Evolutionary conservation across 2,113 vertebrate genomes (phyloP).

Genomic region (Chaenocephalus aceratus): DNA sequence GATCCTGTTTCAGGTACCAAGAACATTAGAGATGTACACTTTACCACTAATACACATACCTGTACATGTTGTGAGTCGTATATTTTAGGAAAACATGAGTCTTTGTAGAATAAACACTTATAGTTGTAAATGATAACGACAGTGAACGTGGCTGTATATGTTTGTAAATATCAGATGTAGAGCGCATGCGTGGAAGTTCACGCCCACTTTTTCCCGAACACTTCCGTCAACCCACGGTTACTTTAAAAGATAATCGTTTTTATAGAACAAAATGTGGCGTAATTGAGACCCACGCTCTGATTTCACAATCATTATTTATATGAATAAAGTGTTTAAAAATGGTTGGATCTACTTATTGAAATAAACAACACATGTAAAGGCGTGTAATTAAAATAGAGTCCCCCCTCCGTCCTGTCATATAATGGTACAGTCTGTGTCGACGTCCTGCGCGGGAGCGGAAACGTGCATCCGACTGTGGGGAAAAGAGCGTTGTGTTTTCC

Average conservation of each 20-base stretch:
- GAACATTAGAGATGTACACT: not conserved
- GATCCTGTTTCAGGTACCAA: not conserved
- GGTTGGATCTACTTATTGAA: not conserved
- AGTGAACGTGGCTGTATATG: not conserved
- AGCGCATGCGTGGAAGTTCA: slow-evolving; percentile 52
- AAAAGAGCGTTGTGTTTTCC: slow-evolving; percentile 37
- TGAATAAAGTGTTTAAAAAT: rapidly evolving
- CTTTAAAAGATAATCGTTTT: not conserved
- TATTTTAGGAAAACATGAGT: not conserved
- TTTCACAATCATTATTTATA: rapidly evolving
- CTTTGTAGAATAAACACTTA: rapidly evolving
- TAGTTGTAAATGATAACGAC: not conserved
- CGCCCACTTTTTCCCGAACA: slow-evolving; percentile 40
- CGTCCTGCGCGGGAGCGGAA: slow-evolving; percentile 79
- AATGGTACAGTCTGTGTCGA: slow-evolving; percentile 64
- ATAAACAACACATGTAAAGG: not conserved
- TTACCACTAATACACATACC: not conserved
- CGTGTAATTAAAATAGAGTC: not conserved
- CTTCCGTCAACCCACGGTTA: not conserved
- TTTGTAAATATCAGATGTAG: not conserved
- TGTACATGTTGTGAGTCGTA: rapidly evolving
- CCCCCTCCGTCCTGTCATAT: not conserved
- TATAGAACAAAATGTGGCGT: not conserved
- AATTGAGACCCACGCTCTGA: rapidly evolving
- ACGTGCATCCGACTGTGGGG: slow-evolving; percentile 57